Percentiles rank a stretch among this genome's conserved stretches.
phyloP scores from a whole-genome alignment of 2,888 invertebrate species.

The Cyclophora albipunctata region DNA sequence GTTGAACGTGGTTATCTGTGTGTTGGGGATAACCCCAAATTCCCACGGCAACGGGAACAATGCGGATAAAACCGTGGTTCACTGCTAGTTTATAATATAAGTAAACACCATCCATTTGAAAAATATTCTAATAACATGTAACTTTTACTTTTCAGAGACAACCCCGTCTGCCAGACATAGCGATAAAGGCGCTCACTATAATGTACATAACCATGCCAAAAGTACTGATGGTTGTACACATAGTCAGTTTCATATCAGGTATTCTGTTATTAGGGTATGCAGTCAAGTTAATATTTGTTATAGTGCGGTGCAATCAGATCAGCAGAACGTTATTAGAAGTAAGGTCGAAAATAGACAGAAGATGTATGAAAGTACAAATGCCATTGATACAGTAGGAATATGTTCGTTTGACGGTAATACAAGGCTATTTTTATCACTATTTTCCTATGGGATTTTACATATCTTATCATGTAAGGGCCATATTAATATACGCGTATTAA shows the following conservation, averaged over 20 bases:
- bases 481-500: too few relatives aligned
- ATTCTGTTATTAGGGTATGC: conserved; percentile 3
- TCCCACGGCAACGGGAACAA: too few relatives aligned
- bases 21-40: too few relatives aligned
- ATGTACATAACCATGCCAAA: conserved; percentile 17
- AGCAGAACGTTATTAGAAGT: not conserved
- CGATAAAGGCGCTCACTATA: conserved; percentile 12
- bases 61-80: too few relatives aligned
- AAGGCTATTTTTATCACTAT: too few relatives aligned
- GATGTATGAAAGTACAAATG: not conserved
- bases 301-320: conserved; percentile 3
- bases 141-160: conserved; percentile 17
- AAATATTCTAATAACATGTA: too few relatives aligned
- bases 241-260: conserved; percentile 3
- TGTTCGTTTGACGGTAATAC: too few relatives aligned
- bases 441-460: too few relatives aligned
- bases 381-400: not conserved
- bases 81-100: too few relatives aligned
- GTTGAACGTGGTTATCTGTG: too few relatives aligned
- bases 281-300: conserved; percentile 4
- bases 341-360: not conserved
- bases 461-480: too few relatives aligned
- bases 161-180: conserved; percentile 16
- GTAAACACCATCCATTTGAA: too few relatives aligned
- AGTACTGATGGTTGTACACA: conserved; percentile 8